Evolutionary conservation across 1,140 invertebrate genomes (phyloP).

Genomic region (Calephelis virginiensis): DNA sequence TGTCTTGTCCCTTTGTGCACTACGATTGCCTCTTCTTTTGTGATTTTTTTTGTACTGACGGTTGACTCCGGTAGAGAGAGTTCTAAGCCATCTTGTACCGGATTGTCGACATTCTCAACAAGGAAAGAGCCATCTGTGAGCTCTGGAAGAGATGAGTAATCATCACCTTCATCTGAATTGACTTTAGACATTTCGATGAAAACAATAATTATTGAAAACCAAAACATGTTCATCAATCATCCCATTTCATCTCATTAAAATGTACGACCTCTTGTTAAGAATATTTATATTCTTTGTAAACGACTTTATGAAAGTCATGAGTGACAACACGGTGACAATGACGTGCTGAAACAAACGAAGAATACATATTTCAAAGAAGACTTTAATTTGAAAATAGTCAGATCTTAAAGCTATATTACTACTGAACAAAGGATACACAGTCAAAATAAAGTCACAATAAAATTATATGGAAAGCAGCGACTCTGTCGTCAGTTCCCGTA

Average conservation of each 20-base stretch:
- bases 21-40: not conserved
- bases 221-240: conserved; percentile 6
- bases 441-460: too few species aligned
- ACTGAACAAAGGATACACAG: too few species aligned
- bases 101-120: not conserved
- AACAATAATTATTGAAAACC: not conserved
- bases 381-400: not conserved
- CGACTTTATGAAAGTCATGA: not conserved
- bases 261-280: too few species aligned
- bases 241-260: too few species aligned
- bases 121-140: not conserved
- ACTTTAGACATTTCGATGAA: not conserved
- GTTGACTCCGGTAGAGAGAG: not conserved
- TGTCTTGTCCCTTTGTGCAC: not conserved
- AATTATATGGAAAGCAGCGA: too few species aligned
- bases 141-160: not conserved
- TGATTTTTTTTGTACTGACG: not conserved
- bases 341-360: not conserved
- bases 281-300: too few species aligned
- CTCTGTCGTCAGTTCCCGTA: too few species aligned
- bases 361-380: not conserved
- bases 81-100: not conserved
- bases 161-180: not conserved
- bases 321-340: not conserved
- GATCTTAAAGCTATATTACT: too few species aligned